Conservation (phyloP, 2,888 invertebrate species). For the Miltochrista miniata region DNA sequence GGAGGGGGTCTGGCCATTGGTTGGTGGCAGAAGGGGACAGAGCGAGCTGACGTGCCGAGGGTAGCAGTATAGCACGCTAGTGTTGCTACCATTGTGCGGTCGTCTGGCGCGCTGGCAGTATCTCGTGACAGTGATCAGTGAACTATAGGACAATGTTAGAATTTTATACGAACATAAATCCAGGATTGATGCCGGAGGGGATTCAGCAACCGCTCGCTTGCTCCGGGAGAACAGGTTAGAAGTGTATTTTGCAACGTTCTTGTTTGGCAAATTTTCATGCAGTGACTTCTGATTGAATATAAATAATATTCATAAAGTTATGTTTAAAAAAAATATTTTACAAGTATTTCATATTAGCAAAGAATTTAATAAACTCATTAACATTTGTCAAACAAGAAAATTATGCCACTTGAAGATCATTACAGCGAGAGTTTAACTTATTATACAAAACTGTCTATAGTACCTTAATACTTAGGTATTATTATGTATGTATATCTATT, state of each 20-base stretch:
- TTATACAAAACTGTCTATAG: no score
- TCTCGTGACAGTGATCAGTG: slow-evolving; percentile 45
- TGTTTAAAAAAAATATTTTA: no score
- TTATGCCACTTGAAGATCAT: no score
- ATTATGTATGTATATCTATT: background rate
- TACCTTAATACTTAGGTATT: background rate
- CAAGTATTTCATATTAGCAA: no score
- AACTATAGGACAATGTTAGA: slow-evolving; percentile 85
- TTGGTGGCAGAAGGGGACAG: slow-evolving; percentile 47
- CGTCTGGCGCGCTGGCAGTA: slow-evolving; percentile 48
- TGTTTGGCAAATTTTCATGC: background rate
- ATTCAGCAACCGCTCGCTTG: slow-evolving; percentile 84
- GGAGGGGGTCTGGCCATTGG: slow-evolving; percentile 54
- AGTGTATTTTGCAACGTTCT: slow-evolving; percentile 24
- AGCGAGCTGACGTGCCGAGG: slow-evolving; percentile 25
- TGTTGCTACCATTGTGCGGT: slow-evolving; percentile 54
- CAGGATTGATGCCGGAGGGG: slow-evolving; percentile 84
- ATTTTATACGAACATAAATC: slow-evolving; percentile 86
- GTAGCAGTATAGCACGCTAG: slow-evolving; percentile 36
- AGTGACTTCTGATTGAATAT: background rate
- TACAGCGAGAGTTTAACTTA: slow-evolving; percentile 1
- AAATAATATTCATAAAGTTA: no score
- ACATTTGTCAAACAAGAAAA: background rate
- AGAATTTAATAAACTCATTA: no score
- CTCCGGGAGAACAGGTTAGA: slow-evolving; percentile 86